A percentile compares a stretch with the other conserved stretches of the same genome.
phyloP scores from a whole-genome alignment of 2,888 invertebrate genomes.

The Drosophila kambysellisi region DNA sequence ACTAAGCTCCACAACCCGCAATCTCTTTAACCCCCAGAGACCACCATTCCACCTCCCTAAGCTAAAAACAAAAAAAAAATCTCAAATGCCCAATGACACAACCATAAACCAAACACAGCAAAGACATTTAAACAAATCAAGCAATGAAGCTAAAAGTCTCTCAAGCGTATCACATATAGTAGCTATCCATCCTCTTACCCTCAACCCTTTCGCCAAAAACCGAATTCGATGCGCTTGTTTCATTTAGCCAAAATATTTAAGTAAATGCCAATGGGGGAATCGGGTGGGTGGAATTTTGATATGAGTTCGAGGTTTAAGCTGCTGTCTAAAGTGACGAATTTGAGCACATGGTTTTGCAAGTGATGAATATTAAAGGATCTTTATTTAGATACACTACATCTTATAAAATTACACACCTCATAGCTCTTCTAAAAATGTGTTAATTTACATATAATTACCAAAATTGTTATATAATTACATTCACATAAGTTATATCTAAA shows the following conservation, averaged over 20 bases:
- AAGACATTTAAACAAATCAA: conserved; percentile 81
- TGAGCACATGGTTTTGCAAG: conserved; percentile 42
- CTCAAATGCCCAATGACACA: conserved; percentile 61
- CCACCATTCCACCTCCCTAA: not conserved
- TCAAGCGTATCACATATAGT: conserved; percentile 71
- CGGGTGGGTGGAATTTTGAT: not conserved
- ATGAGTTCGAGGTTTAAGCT: conserved; percentile 10
- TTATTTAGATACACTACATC: conserved; percentile 14
- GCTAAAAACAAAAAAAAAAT: conserved; percentile 22
- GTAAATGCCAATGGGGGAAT: conserved; percentile 43
- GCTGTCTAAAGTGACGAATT: conserved; percentile 71
- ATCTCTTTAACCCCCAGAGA: conserved; percentile 41
- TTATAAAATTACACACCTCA: not conserved
- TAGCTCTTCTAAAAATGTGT: not conserved
- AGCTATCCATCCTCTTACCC: not conserved
- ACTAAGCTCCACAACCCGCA: conserved; percentile 46
- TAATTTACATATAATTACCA: not conserved
- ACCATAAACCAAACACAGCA: conserved; percentile 80
- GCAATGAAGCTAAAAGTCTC: conserved; percentile 77
- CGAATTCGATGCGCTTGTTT: conserved; percentile 54
- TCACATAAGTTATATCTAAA: not conserved
- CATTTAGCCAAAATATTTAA: conserved; percentile 70
- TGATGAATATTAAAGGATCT: conserved; percentile 27
- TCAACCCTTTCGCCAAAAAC: conserved; percentile 22
- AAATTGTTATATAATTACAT: not conserved